Evolutionary conservation across 2,113 vertebrate species (phyloP).

Genomic region (Charadrius vociferus): DNA sequence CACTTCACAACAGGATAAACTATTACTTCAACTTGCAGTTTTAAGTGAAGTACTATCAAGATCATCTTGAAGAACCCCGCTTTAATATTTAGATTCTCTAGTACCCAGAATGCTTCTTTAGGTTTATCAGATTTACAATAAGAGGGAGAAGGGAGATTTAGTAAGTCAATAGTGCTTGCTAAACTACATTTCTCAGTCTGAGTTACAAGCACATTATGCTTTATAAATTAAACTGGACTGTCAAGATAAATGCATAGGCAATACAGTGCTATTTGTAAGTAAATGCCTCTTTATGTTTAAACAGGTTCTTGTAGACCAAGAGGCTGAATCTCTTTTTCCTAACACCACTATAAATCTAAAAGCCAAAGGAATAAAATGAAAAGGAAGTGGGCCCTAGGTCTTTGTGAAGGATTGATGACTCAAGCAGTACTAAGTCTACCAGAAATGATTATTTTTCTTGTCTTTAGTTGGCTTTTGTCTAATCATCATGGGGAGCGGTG

Average conservation of each 20-base stretch:
- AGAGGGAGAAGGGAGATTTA: slow-evolving; percentile 67
- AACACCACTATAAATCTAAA: slow-evolving; percentile 68
- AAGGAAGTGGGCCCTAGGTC: slow-evolving; percentile 41
- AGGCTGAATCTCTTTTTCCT: slow-evolving; percentile 63
- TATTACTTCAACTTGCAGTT: slow-evolving; percentile 47
- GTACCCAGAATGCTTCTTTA: slow-evolving; percentile 41
- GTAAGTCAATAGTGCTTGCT: slow-evolving; percentile 70
- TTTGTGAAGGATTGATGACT: slow-evolving; percentile 53
- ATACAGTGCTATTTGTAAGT: slow-evolving; percentile 63
- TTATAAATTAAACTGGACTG: slow-evolving; percentile 72
- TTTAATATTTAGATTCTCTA: slow-evolving; percentile 70
- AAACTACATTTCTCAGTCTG: slow-evolving; percentile 66
- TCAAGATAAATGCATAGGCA: slow-evolving; percentile 70
- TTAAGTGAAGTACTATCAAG: slow-evolving; percentile 58
- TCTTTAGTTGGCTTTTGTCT: slow-evolving; percentile 28
- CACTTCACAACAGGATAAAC: slow-evolving; percentile 62
- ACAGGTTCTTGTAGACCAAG: slow-evolving; percentile 63
- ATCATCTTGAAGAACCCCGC: slow-evolving; percentile 25
- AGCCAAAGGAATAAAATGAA: slow-evolving; percentile 55
- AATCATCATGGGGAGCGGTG: neutral
- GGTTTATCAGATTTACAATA: slow-evolving; percentile 72
- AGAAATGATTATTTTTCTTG: slow-evolving; percentile 23
- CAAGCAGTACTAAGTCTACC: neutral
- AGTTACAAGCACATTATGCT: slow-evolving; percentile 67
- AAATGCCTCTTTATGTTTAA: slow-evolving; percentile 67